Evolutionary conservation across 2,797 vertebrate genomes (phyloP), one percentile per base, ranked within the genome.

Genomic region (Denticeps clupeoides): DNA sequence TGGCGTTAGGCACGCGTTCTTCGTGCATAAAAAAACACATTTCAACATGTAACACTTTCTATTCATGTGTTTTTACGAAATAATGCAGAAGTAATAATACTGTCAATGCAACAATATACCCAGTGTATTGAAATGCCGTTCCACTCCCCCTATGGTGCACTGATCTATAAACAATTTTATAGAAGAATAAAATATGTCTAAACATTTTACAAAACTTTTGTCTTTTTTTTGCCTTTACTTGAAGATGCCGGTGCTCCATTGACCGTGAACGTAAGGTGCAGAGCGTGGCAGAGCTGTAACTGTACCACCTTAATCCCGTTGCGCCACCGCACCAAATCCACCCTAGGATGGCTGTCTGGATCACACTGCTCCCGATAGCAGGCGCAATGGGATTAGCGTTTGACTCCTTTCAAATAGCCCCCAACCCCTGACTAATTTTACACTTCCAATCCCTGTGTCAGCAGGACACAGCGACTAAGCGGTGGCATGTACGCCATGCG

Each of bases 361-460:
- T 15, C 47, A 29, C 23, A 23, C 18, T 35, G 38, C 22, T 45
- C 43, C 45, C 44, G 32, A 41, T 52, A 56, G 32, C 45, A 47
- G 27, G 22, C 28, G 22, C 18, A 28, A 32, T 12, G 25, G 66
- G 77, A 81, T 82, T 80, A 80, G 40, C 60, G 28, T 32, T 63
- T 35, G 64, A 73, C 68, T 68, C 56, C 60, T 77, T 75, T 64
- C 73, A 76, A 71, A 80, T 63, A 78, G 74, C 69, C 60, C 57
- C 64, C 74, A 71, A 79, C 74, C n/a, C n/a, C n/a, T n/a, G n/a
- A n/a, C 67, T 74, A 74, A 76, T 79, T 71, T 71, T 67, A 47
- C 21, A 47, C 37, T 43, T 60, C 54, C 60, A 56, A 41, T 49
- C 7, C 13, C 31, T 47, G 18, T 31, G n/a, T 12, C 28, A 12